Conservation (phyloP, 2,888 invertebrate genomes). For the Atrina japonica region DNA sequence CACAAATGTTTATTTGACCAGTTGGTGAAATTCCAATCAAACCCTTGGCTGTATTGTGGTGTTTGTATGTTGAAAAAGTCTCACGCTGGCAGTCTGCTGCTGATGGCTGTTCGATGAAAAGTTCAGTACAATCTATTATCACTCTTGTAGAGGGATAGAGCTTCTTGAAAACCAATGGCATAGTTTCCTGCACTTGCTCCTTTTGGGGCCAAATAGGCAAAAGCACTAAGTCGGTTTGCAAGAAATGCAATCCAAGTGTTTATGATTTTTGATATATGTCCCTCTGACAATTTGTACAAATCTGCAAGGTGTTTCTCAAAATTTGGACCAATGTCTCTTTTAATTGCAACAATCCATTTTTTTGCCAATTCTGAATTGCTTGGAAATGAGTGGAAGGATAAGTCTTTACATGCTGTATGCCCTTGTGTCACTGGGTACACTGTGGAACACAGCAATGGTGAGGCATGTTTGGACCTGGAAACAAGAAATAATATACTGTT, state of each 20-base stretch:
- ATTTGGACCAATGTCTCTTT: neutral
- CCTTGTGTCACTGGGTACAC: neutral
- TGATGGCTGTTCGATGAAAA: constrained; percentile 35
- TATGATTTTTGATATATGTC: constrained; percentile 14
- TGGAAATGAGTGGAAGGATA: neutral
- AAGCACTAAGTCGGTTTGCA: constrained; percentile 19
- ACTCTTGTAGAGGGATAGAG: constrained; percentile 17
- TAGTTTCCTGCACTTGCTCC: constrained; percentile 6
- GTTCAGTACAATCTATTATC: constrained; percentile 40
- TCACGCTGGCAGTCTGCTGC: constrained; percentile 29
- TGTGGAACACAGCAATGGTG: constrained; percentile 1
- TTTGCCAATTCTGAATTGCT: neutral
- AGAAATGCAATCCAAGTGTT: constrained; percentile 31
- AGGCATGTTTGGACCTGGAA: neutral
- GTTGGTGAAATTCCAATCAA: constrained; percentile 36
- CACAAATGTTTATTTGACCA: constrained; percentile 36
- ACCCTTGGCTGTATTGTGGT: constrained; percentile 36
- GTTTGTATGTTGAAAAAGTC: constrained; percentile 38
- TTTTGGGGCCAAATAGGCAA: constrained; percentile 31
- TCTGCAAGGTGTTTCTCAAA: constrained; percentile 13
- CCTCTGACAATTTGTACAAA: constrained; percentile 15
- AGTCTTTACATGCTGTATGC: neutral
- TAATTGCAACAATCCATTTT: neutral
- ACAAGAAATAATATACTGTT: no score
- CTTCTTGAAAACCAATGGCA: constrained; percentile 22